A percentile compares a stretch with the other conserved stretches of the same genome.
Evolutionary conservation across 2,113 vertebrate species (phyloP).

Genomic region (Spea bombifrons): DNA sequence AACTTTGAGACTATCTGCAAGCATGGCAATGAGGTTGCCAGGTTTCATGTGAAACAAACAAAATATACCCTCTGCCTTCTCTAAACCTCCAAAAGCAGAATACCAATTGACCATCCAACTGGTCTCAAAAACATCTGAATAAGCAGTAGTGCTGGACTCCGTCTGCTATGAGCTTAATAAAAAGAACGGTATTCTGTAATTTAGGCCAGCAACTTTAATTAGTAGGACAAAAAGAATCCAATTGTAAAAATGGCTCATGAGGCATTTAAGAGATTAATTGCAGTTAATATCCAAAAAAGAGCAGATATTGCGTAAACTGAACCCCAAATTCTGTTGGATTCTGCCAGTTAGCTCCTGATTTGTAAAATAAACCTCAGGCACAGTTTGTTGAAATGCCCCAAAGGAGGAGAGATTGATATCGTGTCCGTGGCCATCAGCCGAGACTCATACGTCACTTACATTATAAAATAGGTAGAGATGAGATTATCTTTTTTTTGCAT

Average conservation of each 20-base stretch:
- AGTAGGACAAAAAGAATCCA: too few relatives aligned
- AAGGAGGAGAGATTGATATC: constrained; percentile 1
- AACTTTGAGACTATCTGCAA: too few relatives aligned
- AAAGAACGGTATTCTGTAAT: too few relatives aligned
- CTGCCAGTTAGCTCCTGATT: constrained; percentile 9
- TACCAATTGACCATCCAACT: too few relatives aligned
- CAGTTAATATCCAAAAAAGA: background rate
- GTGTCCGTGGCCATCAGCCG: background rate
- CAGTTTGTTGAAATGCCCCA: background rate
- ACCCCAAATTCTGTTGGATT: background rate
- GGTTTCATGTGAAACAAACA: too few relatives aligned
- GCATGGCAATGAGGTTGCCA: too few relatives aligned
- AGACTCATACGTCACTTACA: constrained; percentile 1
- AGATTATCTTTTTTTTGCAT: constrained; percentile 31
- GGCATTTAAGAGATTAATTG: background rate
- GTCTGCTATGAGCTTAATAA: too few relatives aligned
- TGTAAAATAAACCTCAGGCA: background rate
- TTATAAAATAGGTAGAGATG: constrained; percentile 19
- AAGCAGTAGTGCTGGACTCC: too few relatives aligned
- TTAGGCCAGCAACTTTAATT: too few relatives aligned
- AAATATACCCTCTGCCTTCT: too few relatives aligned
- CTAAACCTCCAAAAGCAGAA: too few relatives aligned
- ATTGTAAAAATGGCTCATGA: background rate
- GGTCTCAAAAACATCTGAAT: too few relatives aligned
- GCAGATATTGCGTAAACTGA: background rate